phyloP scores from a whole-genome alignment of 2,113 vertebrate genomes.

The Taurulus bubalis region DNA sequence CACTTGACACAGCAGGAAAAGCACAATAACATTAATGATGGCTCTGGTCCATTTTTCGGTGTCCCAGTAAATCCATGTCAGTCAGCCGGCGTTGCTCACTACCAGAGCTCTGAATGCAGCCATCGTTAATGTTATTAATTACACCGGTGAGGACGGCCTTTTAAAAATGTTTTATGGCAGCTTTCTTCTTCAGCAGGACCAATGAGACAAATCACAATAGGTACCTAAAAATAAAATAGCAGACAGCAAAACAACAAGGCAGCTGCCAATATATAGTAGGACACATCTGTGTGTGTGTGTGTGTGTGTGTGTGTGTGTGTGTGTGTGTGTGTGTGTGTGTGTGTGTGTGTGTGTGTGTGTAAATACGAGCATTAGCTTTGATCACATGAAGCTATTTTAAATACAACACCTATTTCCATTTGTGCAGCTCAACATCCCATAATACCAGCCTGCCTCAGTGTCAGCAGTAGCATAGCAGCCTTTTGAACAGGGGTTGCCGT shows the following conservation, averaged over 20 bases:
- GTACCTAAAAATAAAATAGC: background rate
- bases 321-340: background rate
- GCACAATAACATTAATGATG: background rate
- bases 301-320: background rate
- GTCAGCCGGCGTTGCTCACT: no score
- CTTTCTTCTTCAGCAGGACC: background rate
- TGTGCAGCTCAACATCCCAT: conserved; percentile 33
- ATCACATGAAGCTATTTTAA: background rate
- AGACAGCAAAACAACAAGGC: background rate
- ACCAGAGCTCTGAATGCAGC: background rate
- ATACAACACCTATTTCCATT: background rate
- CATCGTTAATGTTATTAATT: background rate
- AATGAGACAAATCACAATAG: background rate
- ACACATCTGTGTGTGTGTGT: background rate
- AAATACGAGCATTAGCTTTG: background rate
- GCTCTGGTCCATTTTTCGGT: background rate
- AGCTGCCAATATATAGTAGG: background rate
- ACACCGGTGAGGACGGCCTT: background rate
- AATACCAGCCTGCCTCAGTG: conserved; percentile 27
- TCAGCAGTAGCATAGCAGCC: conserved; percentile 28
- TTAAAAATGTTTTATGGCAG: conserved; percentile 25
- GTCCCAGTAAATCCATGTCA: background rate
- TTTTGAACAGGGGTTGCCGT: conserved; percentile 57
- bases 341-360: background rate
- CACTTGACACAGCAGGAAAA: background rate